Base-by-base conservation (phyloP, 2,888 invertebrate genomes). In the Diabrotica balteata region DNA sequence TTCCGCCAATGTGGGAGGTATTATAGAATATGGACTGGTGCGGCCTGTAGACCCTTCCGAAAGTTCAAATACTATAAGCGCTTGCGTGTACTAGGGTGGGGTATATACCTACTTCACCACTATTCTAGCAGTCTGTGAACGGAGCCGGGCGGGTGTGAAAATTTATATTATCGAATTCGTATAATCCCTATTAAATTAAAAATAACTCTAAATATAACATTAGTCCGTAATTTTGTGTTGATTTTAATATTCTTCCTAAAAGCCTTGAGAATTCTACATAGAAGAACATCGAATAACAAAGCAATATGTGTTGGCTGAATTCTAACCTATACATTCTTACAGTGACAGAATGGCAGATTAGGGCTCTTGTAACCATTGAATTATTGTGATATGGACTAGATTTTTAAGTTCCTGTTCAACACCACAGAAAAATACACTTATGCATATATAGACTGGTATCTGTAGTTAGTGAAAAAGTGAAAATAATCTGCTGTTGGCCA, bases 291-390 rank as follows among this genome's bases (percentile, higher is more conserved):
- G 45, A 57, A 57, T 57, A 45, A 57, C 45, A 57, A 57, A 57
- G 55, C 55, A 57, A 57, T 57, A 57, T 57, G 55, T 57, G 55
- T 57, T 57, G 55, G 45, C 44, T 57, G 17, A 57, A 57, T 57
- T 57, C 55, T 57, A 57, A 57, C 55, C 55, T 57, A 43, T 57
- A 57, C 45, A 57, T 44, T 44, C 55, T 57, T 17, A 11, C 43
- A 57, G 45, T 57, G 55, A 57, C 55, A 57, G 55, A 57, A 57
- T 57, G 55, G 55, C 55, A 57, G 22, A 44, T 45, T 57, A 57
- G 11, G 55, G 44, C 32, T 54, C 8, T 8, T 32, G 45, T 57
- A 44, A 17, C 55, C 17, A 57, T 17, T 57, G 55, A 57, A 57
- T 44, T 55, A 55, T 8, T 57, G 55, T 57, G 44, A 45, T 44